phyloP scores from a whole-genome alignment of 2,113 vertebrate species.

The Sisor rabdophorus region DNA sequence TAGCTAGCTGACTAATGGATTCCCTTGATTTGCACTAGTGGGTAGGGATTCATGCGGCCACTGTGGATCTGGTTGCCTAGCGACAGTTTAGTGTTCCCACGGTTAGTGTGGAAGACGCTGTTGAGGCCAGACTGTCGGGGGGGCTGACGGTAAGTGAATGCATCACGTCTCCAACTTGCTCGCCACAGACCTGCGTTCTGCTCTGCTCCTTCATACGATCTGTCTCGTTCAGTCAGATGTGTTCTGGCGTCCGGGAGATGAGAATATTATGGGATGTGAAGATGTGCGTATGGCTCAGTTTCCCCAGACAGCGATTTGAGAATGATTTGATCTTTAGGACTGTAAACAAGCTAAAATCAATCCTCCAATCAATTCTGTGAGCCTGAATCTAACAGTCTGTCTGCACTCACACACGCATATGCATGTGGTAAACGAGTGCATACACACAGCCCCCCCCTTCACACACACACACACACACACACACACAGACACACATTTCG shows the following conservation, averaged over 20 bases:
- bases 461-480: not conserved
- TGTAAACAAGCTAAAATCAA: constrained; percentile 56
- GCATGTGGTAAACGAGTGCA: not conserved
- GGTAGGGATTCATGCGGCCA: not conserved
- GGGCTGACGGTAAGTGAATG: not conserved
- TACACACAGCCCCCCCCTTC: no score
- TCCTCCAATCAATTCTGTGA: constrained; percentile 52
- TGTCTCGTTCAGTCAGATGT: not conserved
- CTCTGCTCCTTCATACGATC: not conserved
- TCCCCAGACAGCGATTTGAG: constrained; percentile 47
- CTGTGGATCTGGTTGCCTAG: not conserved
- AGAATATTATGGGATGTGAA: constrained; percentile 48
- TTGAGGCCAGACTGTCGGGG: not conserved
- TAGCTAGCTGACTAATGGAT: not conserved
- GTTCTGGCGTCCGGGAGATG: constrained; percentile 5
- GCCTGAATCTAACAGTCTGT: constrained; percentile 44
- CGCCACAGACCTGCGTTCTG: not conserved
- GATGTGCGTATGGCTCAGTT: constrained; percentile 37
- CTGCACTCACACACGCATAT: not conserved
- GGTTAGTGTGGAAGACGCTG: not conserved
- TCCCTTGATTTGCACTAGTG: not conserved
- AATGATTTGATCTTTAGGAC: constrained; percentile 52
- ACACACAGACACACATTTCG: constrained; percentile 13
- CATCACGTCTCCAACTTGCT: not conserved
- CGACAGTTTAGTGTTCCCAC: not conserved